These are phyloP conservation scores for Scolopax bukidnonensis DNA, from an alignment of 2,797 vertebrate species.

Conservation along the genomic window DNA sequence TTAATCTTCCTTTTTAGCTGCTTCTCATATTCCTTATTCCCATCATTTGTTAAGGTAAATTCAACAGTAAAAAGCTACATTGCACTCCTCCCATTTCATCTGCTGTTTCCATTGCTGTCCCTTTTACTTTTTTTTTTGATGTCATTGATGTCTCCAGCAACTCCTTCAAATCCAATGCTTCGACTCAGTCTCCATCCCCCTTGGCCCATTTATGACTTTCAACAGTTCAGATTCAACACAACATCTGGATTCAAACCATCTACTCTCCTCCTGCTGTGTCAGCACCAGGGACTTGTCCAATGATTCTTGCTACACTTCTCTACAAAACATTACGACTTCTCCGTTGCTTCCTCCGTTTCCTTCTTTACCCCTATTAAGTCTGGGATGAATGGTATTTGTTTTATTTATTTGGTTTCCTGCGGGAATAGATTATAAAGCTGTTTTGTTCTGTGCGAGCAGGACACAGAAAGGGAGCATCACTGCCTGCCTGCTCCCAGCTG, in stretches of 20 bases:
- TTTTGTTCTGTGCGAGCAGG: not conserved
- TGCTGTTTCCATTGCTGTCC: not conserved
- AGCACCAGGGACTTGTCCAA: not conserved
- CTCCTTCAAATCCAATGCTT: not conserved
- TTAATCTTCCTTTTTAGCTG: not conserved
- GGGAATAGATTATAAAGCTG: not conserved
- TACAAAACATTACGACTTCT: not conserved
- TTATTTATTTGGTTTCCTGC: not conserved
- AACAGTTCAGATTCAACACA: not conserved
- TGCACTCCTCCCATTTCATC: not conserved
- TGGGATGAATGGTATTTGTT: not conserved
- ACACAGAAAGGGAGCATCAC: not conserved
- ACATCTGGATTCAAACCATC: not conserved
- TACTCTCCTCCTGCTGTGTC: not conserved
- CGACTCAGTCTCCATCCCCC: not conserved
- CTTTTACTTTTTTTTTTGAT: not conserved
- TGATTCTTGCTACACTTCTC: not conserved
- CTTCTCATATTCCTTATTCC: not conserved
- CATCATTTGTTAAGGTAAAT: not conserved
- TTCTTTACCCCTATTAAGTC: not conserved
- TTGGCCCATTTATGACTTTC: not conserved
- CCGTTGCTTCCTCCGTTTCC: not conserved
- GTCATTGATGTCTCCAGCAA: not conserved
- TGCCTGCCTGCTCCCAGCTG: not conserved
- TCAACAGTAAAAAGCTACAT: not conserved